A percentile compares a stretch with the other conserved stretches of the same genome.
Evolutionary conservation across 2,113 vertebrate species (phyloP).

Genomic region (Charadrius vociferus): DNA sequence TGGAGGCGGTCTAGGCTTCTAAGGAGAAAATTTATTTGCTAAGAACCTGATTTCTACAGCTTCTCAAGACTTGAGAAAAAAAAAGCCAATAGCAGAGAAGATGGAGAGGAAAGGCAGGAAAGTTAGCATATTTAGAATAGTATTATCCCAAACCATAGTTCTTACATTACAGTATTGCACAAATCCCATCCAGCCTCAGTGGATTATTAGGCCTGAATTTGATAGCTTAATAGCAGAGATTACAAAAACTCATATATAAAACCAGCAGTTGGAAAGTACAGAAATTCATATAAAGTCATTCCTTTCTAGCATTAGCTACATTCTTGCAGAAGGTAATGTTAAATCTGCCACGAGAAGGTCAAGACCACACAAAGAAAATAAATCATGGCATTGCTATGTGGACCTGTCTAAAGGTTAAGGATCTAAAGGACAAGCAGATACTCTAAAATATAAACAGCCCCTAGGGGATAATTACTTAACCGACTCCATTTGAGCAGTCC

Average conservation of each 20-base stretch:
- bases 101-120: not conserved
- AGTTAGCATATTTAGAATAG: constrained; percentile 59
- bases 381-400: constrained; percentile 68
- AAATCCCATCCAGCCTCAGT: not conserved
- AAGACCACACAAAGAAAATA: constrained; percentile 75
- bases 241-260: constrained; percentile 60
- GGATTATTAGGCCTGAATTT: constrained; percentile 66
- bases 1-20: not conserved
- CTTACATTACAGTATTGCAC: constrained; percentile 2
- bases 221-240: constrained; percentile 69
- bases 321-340: constrained; percentile 54
- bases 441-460: constrained; percentile 55
- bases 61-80: not conserved
- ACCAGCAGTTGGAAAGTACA: not conserved
- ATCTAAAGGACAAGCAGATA: constrained; percentile 72
- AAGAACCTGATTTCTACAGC: not conserved
- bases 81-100: not conserved
- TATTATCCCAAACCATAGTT: constrained; percentile 49
- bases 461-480: constrained; percentile 56
- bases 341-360: constrained; percentile 73
- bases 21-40: not conserved
- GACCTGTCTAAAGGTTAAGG: constrained; percentile 76
- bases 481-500: not conserved
- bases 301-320: constrained; percentile 45
- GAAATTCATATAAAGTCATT: not conserved